A percentile compares a stretch with the other conserved stretches of the same genome.
Conservation (phyloP, 2,888 invertebrate species). For the Xylota sylvarum region DNA sequence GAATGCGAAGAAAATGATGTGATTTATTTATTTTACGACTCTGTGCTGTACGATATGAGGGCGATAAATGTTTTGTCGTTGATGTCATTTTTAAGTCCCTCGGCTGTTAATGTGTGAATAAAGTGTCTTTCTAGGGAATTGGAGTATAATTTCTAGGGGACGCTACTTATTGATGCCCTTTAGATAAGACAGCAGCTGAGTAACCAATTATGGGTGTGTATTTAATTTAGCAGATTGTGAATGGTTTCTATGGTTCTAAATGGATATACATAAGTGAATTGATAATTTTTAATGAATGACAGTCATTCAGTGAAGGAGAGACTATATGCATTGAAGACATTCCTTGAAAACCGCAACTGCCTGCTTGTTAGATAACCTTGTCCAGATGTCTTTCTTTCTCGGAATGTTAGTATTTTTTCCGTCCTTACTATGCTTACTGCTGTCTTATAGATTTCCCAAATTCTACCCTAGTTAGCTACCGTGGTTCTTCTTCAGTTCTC, state of each 20-base stretch:
- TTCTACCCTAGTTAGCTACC: no score
- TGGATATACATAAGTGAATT: no score
- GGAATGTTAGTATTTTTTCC: no score
- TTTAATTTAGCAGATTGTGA: neutral
- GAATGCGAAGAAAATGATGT: slow-evolving; percentile 38
- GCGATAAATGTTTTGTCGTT: slow-evolving; percentile 34
- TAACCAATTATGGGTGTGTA: neutral
- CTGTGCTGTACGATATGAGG: slow-evolving; percentile 18
- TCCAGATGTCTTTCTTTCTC: no score
- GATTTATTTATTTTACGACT: slow-evolving; percentile 49
- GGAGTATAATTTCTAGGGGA: neutral
- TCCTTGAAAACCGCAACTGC: neutral
- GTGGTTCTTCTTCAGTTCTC: no score
- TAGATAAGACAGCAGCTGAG: neutral
- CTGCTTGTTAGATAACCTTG: no score
- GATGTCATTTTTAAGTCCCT: slow-evolving; percentile 36
- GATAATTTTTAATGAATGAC: neutral
- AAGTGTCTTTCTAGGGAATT: slow-evolving; percentile 13
- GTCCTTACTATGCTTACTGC: no score
- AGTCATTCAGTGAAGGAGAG: no score
- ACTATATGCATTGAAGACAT: no score
- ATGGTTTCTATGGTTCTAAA: no score
- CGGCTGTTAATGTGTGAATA: slow-evolving; percentile 5
- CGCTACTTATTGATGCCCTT: neutral
- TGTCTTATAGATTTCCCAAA: no score